A percentile compares a stretch with the other conserved stretches of the same genome.
phyloP scores from a whole-genome alignment of 1,140 invertebrate species.

The Gerris buenoi region DNA sequence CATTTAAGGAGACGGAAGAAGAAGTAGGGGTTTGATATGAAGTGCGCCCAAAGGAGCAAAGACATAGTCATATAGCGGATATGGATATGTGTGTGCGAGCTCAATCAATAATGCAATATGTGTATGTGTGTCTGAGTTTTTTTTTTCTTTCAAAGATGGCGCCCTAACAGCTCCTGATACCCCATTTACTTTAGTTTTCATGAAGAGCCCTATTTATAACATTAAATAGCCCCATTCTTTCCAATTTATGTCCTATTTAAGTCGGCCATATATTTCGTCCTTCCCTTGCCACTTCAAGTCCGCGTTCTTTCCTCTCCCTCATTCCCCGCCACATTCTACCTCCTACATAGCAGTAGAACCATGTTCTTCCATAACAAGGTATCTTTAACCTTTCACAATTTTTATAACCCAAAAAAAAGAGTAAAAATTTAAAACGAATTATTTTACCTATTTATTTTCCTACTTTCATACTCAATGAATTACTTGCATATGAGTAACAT shows the following conservation, averaged over 20 bases:
- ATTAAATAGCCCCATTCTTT: constrained; percentile 14
- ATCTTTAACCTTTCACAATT: no score
- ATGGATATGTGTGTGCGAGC: neutral
- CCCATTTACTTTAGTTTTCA: constrained; percentile 6
- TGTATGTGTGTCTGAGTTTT: neutral
- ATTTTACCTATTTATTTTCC: no score
- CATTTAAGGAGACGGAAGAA: no score
- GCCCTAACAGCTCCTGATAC: neutral
- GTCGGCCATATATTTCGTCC: constrained; percentile 4
- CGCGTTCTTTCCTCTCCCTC: neutral
- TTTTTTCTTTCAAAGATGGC: neutral
- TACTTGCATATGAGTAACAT: no score
- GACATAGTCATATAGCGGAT: no score
- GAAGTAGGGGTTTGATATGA: neutral
- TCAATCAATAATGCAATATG: neutral
- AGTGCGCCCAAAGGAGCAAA: neutral
- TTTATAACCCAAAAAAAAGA: no score
- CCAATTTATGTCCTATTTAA: constrained; percentile 15
- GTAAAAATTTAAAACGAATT: no score
- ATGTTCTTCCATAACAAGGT: no score
- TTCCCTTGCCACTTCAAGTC: no score
- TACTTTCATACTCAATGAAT: no score
- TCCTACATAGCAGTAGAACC: no score
- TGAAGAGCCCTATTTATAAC: constrained; percentile 9
- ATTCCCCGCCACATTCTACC: neutral